Evolutionary conservation across 2,113 vertebrate genomes (phyloP).

Genomic region (Taxidea taxus): DNA sequence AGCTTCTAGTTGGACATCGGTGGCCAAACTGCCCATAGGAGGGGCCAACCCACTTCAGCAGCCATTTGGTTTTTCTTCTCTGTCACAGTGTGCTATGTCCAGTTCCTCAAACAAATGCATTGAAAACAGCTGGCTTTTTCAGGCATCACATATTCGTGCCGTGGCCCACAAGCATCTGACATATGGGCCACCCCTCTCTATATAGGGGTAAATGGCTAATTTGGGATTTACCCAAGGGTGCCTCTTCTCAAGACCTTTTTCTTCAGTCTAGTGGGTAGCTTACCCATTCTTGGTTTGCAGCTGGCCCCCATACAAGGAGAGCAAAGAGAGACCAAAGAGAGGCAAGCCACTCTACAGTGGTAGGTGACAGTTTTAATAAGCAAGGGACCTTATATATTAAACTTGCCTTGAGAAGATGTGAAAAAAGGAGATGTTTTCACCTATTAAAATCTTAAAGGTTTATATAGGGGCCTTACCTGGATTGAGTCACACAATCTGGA

Average conservation of each 20-base stretch:
- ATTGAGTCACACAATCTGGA: background rate
- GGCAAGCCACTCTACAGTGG: background rate
- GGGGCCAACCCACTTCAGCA: background rate
- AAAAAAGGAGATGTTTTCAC: fast-evolving
- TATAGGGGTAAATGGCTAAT: no score
- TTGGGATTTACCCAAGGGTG: background rate
- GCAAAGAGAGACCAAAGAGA: background rate
- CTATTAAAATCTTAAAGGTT: background rate
- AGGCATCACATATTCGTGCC: background rate
- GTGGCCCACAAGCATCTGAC: background rate
- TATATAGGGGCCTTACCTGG: background rate
- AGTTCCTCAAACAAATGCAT: background rate
- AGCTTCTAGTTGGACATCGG: background rate
- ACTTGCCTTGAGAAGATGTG: background rate
- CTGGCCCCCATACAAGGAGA: background rate
- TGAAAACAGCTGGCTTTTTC: background rate
- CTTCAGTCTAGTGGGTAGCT: background rate
- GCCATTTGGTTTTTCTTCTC: background rate
- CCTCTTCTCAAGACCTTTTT: background rate
- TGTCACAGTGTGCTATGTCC: background rate
- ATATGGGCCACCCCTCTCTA: background rate
- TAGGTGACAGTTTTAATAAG: background rate
- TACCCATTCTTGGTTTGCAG: background rate
- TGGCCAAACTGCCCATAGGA: background rate
- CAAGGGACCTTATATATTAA: background rate